phyloP scores from a whole-genome alignment of 2,113 vertebrate species.

The Calidris pugnax region DNA sequence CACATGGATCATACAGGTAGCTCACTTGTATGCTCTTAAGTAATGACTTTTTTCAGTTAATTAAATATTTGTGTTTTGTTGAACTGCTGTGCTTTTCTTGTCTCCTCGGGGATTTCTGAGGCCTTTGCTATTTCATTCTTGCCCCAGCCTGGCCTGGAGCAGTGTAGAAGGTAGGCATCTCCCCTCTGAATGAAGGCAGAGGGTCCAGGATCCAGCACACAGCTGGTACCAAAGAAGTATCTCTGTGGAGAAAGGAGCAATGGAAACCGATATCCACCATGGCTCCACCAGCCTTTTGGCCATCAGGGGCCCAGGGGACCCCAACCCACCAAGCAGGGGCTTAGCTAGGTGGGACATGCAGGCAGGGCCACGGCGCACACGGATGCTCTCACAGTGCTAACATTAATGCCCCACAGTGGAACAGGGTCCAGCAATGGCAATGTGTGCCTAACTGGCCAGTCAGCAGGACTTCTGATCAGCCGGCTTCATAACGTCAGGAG shows the following conservation, averaged over 20 bases:
- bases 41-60: background rate
- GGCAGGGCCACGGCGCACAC: accelerated
- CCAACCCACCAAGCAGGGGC: background rate
- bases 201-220: background rate
- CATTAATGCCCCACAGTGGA: background rate
- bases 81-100: background rate
- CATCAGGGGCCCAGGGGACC: accelerated
- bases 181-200: background rate
- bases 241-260: background rate
- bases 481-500: background rate
- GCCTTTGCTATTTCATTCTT: background rate
- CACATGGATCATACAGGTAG: background rate
- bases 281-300: background rate
- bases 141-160: background rate
- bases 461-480: background rate
- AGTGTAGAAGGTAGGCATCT: background rate
- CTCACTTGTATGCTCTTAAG: background rate
- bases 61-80: background rate
- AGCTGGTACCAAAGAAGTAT: background rate
- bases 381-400: background rate
- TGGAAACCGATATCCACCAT: background rate
- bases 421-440: accelerated
- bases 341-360: background rate
- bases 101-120: background rate
- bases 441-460: background rate